phyloP scores from a whole-genome alignment of 2,888 invertebrate genomes.

The Hesperia comma region DNA sequence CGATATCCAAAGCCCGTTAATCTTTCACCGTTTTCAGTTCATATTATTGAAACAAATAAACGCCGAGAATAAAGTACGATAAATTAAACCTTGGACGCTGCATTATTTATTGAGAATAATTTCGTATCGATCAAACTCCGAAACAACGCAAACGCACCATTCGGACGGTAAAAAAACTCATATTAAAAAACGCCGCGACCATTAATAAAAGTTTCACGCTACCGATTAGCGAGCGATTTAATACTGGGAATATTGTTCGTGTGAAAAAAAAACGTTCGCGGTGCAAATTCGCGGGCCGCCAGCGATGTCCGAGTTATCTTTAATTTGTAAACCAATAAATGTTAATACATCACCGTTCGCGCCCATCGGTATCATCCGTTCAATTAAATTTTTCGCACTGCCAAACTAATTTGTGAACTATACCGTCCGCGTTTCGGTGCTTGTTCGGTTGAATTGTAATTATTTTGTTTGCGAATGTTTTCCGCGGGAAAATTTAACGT shows the following conservation, averaged over 20 bases:
- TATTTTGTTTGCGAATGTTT: slow-evolving; percentile 78
- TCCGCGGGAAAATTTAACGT: slow-evolving; percentile 72
- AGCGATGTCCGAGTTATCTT: slow-evolving; percentile 66
- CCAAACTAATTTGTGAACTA: slow-evolving; percentile 81
- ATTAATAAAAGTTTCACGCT: slow-evolving; percentile 57
- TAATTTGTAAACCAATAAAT: slow-evolving; percentile 83
- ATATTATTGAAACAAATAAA: slow-evolving; percentile 57
- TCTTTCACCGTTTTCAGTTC: slow-evolving; percentile 49
- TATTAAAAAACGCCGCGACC: slow-evolving; percentile 50
- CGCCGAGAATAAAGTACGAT: slow-evolving; percentile 54
- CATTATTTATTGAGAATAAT: slow-evolving; percentile 58
- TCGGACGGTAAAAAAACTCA: slow-evolving; percentile 42
- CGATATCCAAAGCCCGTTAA: slow-evolving; percentile 44
- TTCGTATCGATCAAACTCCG: slow-evolving; percentile 51
- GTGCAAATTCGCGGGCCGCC: slow-evolving; percentile 52
- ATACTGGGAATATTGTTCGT: slow-evolving; percentile 56
- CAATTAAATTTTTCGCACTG: slow-evolving; percentile 73
- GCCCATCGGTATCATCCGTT: slow-evolving; percentile 57
- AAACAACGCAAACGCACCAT: slow-evolving; percentile 47
- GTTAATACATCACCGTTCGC: slow-evolving; percentile 74
- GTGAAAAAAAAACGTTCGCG: slow-evolving; percentile 59
- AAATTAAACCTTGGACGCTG: slow-evolving; percentile 55
- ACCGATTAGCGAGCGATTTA: slow-evolving; percentile 57
- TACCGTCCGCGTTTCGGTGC: slow-evolving; percentile 61
- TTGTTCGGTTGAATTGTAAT: slow-evolving; percentile 62